Evolutionary conservation across 2,113 vertebrate species (phyloP).

Genomic region (Neolamprologus falcicula): DNA sequence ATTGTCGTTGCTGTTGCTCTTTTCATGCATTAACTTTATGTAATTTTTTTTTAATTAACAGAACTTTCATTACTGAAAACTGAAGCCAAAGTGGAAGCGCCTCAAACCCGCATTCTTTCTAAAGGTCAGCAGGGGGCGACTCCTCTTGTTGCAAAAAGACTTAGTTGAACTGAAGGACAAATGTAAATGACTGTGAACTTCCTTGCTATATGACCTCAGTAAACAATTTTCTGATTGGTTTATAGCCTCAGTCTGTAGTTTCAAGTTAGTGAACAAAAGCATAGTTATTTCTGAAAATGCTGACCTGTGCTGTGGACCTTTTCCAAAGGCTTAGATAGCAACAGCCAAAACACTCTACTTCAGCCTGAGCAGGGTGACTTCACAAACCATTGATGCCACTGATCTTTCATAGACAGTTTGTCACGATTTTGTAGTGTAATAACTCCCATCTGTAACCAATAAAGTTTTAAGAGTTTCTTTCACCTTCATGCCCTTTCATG

Average conservation of each 20-base stretch:
- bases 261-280: neutral
- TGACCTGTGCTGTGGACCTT: neutral
- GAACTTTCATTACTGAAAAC: neutral
- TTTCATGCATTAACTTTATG: neutral
- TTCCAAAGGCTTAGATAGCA: neutral
- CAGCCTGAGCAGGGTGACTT: neutral
- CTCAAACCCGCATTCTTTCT: neutral
- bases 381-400: neutral
- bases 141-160: neutral
- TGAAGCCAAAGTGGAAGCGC: neutral
- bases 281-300: neutral
- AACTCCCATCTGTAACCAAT: neutral
- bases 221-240: neutral
- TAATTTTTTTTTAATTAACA: neutral
- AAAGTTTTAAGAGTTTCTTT: neutral
- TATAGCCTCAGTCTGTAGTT: neutral
- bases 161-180: neutral
- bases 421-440: neutral
- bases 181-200: neutral
- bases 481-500: neutral
- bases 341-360: neutral
- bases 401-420: neutral
- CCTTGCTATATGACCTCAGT: neutral
- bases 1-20: neutral
- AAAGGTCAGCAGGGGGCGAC: neutral